phyloP scores from a whole-genome alignment of 2,888 invertebrate genomes.

The Microplitis deprimator region DNA sequence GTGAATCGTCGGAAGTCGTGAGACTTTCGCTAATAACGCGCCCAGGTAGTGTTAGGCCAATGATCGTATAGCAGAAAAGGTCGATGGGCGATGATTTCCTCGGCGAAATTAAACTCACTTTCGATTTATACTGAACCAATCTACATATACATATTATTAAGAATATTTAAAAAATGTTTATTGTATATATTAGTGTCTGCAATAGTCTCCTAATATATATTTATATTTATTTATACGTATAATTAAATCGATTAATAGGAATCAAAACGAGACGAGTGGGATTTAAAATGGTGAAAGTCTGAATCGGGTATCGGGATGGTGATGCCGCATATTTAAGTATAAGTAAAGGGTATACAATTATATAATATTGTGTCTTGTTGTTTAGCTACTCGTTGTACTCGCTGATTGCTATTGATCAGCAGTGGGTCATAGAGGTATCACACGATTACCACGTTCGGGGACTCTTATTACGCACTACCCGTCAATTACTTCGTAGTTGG shows the following conservation, averaged over 20 bases:
- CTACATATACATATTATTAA: not conserved
- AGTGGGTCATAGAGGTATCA: conserved; percentile 22
- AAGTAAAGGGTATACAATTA: conserved; percentile 37
- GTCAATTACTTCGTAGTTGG: conserved; percentile 47
- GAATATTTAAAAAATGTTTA: conserved; percentile 4
- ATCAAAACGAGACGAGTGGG: conserved; percentile 43
- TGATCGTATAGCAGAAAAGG: conserved; percentile 19
- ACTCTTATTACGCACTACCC: conserved; percentile 47
- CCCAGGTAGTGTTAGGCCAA: conserved; percentile 1
- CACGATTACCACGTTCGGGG: conserved; percentile 36
- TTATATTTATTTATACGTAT: conserved; percentile 15
- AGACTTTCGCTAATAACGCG: conserved; percentile 5
- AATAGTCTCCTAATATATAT: conserved; percentile 10
- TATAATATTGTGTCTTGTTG: conserved; percentile 35
- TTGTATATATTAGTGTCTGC: not conserved
- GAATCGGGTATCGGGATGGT: too few relatives aligned
- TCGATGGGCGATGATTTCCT: conserved; percentile 30
- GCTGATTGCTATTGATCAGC: conserved; percentile 36
- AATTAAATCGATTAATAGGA: conserved; percentile 40
- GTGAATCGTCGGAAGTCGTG: not conserved
- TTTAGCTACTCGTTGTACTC: conserved; percentile 39
- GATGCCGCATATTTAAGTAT: conserved; percentile 14
- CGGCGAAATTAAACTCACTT: conserved; percentile 28
- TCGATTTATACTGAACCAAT: not conserved
- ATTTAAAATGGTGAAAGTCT: conserved; percentile 49